Evolutionary conservation across 2,888 invertebrate species (phyloP).

Genomic region (Stenolophus ochropezus): DNA sequence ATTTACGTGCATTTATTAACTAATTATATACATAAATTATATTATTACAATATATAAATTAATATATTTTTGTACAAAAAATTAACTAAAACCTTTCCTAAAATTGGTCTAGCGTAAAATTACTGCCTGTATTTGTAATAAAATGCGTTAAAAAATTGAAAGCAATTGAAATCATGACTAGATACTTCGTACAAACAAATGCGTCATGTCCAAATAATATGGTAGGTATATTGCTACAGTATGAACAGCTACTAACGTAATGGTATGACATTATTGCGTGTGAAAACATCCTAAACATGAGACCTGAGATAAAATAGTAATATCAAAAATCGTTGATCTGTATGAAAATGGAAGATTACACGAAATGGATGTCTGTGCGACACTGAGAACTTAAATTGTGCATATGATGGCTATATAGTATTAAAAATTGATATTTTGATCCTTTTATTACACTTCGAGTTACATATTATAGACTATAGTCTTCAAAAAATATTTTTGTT

Average conservation of each 20-base stretch:
- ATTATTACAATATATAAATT: neutral
- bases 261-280: slow-evolving; percentile 45
- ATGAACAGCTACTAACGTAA: neutral
- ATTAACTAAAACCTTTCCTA: neutral
- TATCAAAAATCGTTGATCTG: slow-evolving; percentile 57
- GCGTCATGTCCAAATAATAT: slow-evolving; percentile 6
- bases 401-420: slow-evolving; percentile 40
- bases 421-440: slow-evolving; percentile 51
- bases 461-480: slow-evolving; percentile 38
- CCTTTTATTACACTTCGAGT: slow-evolving; percentile 29
- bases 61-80: neutral
- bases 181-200: slow-evolving; percentile 24
- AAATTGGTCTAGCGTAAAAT: slow-evolving; percentile 23
- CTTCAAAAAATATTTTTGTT: slow-evolving; percentile 50
- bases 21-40: neutral
- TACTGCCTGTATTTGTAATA: slow-evolving; percentile 26
- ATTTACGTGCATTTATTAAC: neutral
- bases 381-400: slow-evolving; percentile 45
- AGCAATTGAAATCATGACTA: slow-evolving; percentile 26
- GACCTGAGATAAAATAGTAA: slow-evolving; percentile 54
- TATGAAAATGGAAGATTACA: slow-evolving; percentile 54
- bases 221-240: neutral
- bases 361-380: slow-evolving; percentile 27
- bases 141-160: neutral
- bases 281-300: slow-evolving; percentile 41